A percentile compares a stretch with the other conserved stretches of the same genome.
phyloP scores from a whole-genome alignment of 2,113 vertebrate genomes.

The Phycodurus eques region DNA sequence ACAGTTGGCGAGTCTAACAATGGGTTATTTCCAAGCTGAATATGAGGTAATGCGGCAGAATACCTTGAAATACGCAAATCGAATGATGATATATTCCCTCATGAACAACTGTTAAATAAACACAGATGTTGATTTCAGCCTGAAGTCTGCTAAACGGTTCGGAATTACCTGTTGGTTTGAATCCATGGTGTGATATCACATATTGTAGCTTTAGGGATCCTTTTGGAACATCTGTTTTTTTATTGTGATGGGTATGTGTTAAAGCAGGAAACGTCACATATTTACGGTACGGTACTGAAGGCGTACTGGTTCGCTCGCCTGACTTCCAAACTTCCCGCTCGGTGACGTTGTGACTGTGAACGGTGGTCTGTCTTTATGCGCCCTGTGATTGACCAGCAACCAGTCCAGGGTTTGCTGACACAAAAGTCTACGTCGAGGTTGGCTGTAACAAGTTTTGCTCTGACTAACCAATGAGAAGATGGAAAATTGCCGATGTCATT shows the following conservation, averaged over 20 bases:
- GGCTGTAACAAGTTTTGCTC: neutral
- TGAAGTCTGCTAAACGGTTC: neutral
- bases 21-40: neutral
- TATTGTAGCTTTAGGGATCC: neutral
- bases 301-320: neutral
- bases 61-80: neutral
- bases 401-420: too few relatives aligned
- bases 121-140: slow-evolving; percentile 1
- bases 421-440: neutral
- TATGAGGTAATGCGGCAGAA: neutral
- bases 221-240: neutral
- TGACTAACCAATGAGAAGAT: too few relatives aligned
- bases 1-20: neutral
- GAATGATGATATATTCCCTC: neutral
- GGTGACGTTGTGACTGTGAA: neutral
- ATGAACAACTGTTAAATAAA: neutral
- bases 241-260: neutral
- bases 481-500: too few relatives aligned
- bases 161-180: slow-evolving; percentile 1
- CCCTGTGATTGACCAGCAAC: too few relatives aligned
- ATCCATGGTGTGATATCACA: neutral
- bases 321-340: neutral
- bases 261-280: neutral
- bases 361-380: neutral
- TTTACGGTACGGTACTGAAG: too few relatives aligned